phyloP scores from a whole-genome alignment of 2,888 invertebrate genomes.

The Seira sanloemensis region DNA sequence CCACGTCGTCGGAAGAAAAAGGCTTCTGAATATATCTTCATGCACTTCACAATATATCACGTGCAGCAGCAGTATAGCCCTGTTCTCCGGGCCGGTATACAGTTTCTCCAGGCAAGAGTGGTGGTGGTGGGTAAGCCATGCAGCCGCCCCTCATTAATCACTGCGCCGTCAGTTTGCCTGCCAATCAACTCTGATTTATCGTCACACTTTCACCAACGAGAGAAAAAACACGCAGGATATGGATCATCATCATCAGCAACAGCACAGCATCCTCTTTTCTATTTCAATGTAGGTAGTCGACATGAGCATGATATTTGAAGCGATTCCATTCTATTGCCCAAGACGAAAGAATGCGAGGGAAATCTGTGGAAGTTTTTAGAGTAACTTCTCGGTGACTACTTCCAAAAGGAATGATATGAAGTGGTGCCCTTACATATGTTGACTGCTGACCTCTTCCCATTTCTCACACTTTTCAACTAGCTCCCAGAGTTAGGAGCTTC shows the following conservation, averaged over 20 bases:
- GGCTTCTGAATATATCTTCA: neutral
- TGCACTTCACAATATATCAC: neutral
- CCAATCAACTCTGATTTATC: slow-evolving; percentile 73
- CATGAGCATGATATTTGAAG: neutral
- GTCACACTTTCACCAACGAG: slow-evolving; percentile 58
- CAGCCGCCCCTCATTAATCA: slow-evolving; percentile 73
- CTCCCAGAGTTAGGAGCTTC: slow-evolving; percentile 37
- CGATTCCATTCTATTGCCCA: neutral
- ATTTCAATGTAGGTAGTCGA: neutral
- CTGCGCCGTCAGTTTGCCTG: slow-evolving; percentile 69
- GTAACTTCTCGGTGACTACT: neutral
- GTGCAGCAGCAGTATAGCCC: too few relatives aligned
- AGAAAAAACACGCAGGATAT: slow-evolving; percentile 20
- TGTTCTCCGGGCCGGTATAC: too few relatives aligned
- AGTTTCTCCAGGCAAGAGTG: too few relatives aligned
- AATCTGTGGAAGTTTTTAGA: neutral
- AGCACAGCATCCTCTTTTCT: neutral
- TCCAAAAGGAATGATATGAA: neutral
- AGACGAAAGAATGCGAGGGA: too few relatives aligned
- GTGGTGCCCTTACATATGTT: slow-evolving; percentile 60
- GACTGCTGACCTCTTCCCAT: slow-evolving; percentile 64
- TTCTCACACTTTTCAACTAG: slow-evolving; percentile 63
- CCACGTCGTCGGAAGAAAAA: neutral
- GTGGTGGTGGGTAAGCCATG: too few relatives aligned
- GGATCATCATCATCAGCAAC: slow-evolving; percentile 45